Evolutionary conservation across 1,140 invertebrate species (phyloP).

Genomic region (Drosophila ercepeae): DNA sequence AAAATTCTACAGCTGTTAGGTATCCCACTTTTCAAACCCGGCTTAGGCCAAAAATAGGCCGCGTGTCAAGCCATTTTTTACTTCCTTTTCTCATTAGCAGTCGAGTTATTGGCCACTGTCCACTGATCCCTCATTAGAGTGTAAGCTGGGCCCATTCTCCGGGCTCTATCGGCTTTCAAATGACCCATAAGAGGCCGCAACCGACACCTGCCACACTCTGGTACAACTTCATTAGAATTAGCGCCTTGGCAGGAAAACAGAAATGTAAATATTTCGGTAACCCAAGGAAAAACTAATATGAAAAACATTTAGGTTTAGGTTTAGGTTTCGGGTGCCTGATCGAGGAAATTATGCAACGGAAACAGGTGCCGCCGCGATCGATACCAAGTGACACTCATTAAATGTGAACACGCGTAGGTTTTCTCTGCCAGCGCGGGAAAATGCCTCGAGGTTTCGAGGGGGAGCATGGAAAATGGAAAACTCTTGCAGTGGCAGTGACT

Average conservation of each 20-base stretch:
- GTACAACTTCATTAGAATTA: constrained; percentile 70
- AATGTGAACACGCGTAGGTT: constrained; percentile 41
- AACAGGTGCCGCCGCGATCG: constrained; percentile 63
- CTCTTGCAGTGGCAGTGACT: constrained; percentile 41
- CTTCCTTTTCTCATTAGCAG: constrained; percentile 36
- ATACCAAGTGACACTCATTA: constrained; percentile 57
- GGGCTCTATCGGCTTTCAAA: constrained; percentile 28
- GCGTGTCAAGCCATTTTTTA: not conserved
- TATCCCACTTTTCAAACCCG: too few species aligned
- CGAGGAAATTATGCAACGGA: constrained; percentile 64
- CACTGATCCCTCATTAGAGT: constrained; percentile 44
- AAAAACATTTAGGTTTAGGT: constrained; percentile 2
- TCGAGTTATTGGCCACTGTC: constrained; percentile 38
- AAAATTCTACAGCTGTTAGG: too few species aligned
- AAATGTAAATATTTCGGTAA: constrained; percentile 64
- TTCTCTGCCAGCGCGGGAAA: constrained; percentile 36
- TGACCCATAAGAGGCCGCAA: constrained; percentile 24
- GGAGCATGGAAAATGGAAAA: constrained; percentile 32
- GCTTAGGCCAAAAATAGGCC: not conserved
- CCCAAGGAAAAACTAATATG: constrained; percentile 25
- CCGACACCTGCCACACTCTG: constrained; percentile 68
- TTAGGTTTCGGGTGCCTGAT: constrained; percentile 9
- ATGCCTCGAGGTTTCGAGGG: not conserved
- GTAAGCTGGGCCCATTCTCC: constrained; percentile 11
- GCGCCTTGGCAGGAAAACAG: constrained; percentile 26